Evolutionary conservation across 2,113 vertebrate species (phyloP).

Genomic region (Chaetops frenatus): DNA sequence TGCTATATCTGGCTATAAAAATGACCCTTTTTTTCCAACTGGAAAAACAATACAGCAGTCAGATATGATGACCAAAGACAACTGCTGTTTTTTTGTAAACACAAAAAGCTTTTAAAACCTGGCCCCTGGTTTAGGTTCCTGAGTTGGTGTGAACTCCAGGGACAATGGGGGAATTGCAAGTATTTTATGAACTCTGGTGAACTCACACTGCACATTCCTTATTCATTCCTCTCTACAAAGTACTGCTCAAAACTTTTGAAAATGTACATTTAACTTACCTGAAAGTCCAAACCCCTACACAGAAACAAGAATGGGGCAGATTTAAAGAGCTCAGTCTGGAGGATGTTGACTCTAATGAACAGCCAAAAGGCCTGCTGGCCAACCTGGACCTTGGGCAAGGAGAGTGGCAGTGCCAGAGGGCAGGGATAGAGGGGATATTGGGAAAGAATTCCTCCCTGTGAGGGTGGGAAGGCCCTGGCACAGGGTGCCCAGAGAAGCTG

Average conservation of each 20-base stretch:
- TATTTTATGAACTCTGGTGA: background rate
- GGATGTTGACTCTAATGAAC: background rate
- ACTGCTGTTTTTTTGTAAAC: background rate
- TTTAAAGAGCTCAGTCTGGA: background rate
- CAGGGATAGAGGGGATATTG: background rate
- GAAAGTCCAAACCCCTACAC: background rate
- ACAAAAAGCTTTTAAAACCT: background rate
- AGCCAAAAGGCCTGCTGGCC: background rate
- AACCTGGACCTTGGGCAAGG: background rate
- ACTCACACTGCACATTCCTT: background rate
- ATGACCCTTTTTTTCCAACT: background rate
- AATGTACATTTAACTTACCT: background rate
- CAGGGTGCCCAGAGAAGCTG: background rate
- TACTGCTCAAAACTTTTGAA: background rate
- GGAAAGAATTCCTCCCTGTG: rapidly evolving
- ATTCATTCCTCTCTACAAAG: background rate
- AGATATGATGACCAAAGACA: background rate
- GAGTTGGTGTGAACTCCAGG: background rate
- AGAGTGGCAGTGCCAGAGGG: background rate
- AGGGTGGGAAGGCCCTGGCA: background rate
- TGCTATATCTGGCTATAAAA: background rate
- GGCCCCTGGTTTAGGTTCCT: background rate
- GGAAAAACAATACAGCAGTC: background rate
- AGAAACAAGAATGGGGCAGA: background rate
- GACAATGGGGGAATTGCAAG: background rate